Percentiles rank a stretch among this genome's conserved stretches.
Conservation (phyloP, 2,888 invertebrate species). For the Rotaria sp. region DNA sequence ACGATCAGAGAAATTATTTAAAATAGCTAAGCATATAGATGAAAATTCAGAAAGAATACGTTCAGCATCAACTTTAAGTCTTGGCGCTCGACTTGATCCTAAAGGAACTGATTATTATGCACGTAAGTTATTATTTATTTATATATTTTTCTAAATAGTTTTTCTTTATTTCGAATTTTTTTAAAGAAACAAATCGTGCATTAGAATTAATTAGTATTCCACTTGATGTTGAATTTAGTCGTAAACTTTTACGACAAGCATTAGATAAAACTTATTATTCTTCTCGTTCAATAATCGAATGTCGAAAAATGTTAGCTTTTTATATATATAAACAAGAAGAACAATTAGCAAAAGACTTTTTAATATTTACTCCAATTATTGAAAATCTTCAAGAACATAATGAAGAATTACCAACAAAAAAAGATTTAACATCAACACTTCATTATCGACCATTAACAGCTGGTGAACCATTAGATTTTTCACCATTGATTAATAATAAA, state of each 20-base stretch:
- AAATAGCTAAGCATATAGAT: neutral
- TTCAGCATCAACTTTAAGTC: slow-evolving; percentile 40
- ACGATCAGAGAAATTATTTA: slow-evolving; percentile 5
- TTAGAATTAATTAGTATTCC: slow-evolving; percentile 49
- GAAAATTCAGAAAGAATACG: neutral
- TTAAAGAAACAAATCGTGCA: slow-evolving; percentile 32
- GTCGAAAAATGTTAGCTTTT: slow-evolving; percentile 50
- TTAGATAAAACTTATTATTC: slow-evolving; percentile 49
- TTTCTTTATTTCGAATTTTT: slow-evolving; percentile 26
- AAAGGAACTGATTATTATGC: slow-evolving; percentile 48
- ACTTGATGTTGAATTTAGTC: slow-evolving; percentile 48
- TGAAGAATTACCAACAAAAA: neutral
- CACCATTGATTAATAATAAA: neutral
- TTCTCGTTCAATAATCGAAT: slow-evolving; percentile 50
- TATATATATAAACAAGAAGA: slow-evolving; percentile 52
- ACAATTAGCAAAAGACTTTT: slow-evolving; percentile 46
- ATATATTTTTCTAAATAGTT: slow-evolving; percentile 43
- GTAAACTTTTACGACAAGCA: slow-evolving; percentile 46
- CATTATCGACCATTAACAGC: slow-evolving; percentile 20
- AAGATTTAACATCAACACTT: neutral
- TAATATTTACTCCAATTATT: neutral
- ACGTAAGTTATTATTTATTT: slow-evolving; percentile 44
- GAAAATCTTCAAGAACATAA: neutral
- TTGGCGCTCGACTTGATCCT: slow-evolving; percentile 50
- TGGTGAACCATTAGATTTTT: neutral